A percentile compares a stretch with the other conserved stretches of the same genome.
Conservation (phyloP, 2,888 invertebrate species). For the Sphaerophoria rueppellii region DNA sequence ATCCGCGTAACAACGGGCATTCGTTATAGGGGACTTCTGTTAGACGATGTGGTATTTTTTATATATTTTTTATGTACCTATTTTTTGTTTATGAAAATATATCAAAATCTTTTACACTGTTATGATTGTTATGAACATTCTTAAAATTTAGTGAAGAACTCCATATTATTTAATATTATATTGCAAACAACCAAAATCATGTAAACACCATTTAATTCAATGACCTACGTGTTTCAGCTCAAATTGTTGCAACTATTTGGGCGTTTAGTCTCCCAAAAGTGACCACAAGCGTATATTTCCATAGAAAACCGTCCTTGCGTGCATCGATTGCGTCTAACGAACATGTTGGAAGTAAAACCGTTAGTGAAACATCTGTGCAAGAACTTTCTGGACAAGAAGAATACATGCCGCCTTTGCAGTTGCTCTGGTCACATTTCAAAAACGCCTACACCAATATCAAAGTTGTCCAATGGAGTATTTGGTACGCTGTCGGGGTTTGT, state of each 20-base stretch:
- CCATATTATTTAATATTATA: too few relatives aligned
- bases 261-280: slow-evolving; percentile 86
- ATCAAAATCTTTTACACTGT: too few relatives aligned
- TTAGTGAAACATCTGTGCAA: slow-evolving; percentile 3
- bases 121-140: too few relatives aligned
- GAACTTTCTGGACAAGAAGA: slow-evolving; percentile 58
- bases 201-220: too few relatives aligned
- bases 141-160: too few relatives aligned
- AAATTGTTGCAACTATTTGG: slow-evolving; percentile 85
- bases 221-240: slow-evolving; percentile 82
- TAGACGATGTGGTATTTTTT: too few relatives aligned
- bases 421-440: slow-evolving; percentile 85
- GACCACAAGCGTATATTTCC: slow-evolving; percentile 86
- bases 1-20: too few relatives aligned
- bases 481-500: slow-evolving; percentile 89
- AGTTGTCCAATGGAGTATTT: slow-evolving; percentile 89
- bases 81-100: too few relatives aligned
- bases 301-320: slow-evolving; percentile 78
- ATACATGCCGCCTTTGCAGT: slow-evolving; percentile 74
- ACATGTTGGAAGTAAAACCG: slow-evolving; percentile 3
- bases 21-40: too few relatives aligned
- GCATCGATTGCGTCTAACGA: slow-evolving; percentile 9
- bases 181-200: too few relatives aligned
- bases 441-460: slow-evolving; percentile 85
- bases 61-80: too few relatives aligned